Conservation (phyloP, 2,797 vertebrate species). For the Lophius americanus region DNA sequence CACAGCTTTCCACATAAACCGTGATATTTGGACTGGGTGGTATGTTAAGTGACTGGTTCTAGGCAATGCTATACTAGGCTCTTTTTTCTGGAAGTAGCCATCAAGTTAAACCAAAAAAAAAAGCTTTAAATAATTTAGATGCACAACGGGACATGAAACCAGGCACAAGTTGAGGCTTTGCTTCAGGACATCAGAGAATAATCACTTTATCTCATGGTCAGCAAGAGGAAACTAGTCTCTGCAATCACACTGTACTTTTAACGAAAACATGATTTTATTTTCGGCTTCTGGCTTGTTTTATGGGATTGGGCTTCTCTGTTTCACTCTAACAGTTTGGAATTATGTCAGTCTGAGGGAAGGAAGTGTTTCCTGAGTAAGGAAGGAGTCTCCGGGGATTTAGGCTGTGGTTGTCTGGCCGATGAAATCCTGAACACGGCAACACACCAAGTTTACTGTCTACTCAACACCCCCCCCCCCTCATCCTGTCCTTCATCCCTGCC, state of each 20-base stretch:
- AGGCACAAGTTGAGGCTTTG: constrained; percentile 20
- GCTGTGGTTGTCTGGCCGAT: constrained; percentile 45
- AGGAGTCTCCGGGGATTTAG: constrained; percentile 67
- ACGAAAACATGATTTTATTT: constrained; percentile 24
- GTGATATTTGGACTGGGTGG: constrained; percentile 51
- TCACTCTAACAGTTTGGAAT: constrained; percentile 38
- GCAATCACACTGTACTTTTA: constrained; percentile 21
- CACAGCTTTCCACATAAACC: constrained; percentile 33
- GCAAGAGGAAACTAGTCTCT: constrained; percentile 8
- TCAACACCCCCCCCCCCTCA: constrained; percentile 22
- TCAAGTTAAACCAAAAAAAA: constrained; percentile 30
- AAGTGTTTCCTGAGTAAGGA: constrained; percentile 66
- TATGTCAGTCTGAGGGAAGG: constrained; percentile 60
- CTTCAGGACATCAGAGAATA: constrained; percentile 4
- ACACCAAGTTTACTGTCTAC: constrained; percentile 62
- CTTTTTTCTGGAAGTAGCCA: constrained; percentile 50
- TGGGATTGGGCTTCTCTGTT: constrained; percentile 31
- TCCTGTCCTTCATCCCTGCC: constrained; percentile 46
- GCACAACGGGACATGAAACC: constrained; percentile 20
- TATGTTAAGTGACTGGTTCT: constrained; percentile 51
- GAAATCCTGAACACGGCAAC: constrained; percentile 66
- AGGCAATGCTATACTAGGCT: constrained; percentile 19
- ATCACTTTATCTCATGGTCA: constrained; percentile 17
- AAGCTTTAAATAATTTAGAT: constrained; percentile 49
- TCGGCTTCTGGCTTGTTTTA: constrained; percentile 11